Percentiles rank a stretch among this genome's conserved stretches.
phyloP scores from a whole-genome alignment of 2,888 invertebrate genomes.

The Tinea semifulvella region DNA sequence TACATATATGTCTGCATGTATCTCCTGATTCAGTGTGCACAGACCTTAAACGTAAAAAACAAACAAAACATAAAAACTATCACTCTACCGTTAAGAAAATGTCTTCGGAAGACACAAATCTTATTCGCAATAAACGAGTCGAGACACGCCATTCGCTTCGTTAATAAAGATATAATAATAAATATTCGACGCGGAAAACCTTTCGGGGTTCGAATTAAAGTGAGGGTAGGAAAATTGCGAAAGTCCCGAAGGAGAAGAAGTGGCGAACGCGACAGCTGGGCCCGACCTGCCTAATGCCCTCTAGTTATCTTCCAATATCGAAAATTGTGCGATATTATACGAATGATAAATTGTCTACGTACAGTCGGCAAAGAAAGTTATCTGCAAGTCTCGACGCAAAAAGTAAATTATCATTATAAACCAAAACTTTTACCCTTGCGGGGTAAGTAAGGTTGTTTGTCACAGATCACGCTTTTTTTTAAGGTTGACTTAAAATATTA shows the following conservation, averaged over 20 bases:
- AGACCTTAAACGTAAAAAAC: constrained; percentile 34
- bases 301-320: constrained; percentile 45
- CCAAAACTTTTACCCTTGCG: too few relatives aligned
- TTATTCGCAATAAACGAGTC: constrained; percentile 47
- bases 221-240: constrained; percentile 63
- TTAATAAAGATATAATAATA: constrained; percentile 66
- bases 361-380: too few relatives aligned
- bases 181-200: constrained; percentile 53
- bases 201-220: constrained; percentile 60
- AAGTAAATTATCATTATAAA: too few relatives aligned
- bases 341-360: too few relatives aligned
- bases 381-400: too few relatives aligned
- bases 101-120: constrained; percentile 33
- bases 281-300: constrained; percentile 43
- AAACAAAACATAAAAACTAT: constrained; percentile 43
- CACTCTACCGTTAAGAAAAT: constrained; percentile 27
- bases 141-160: constrained; percentile 37
- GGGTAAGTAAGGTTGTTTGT: too few relatives aligned
- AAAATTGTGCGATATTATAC: constrained; percentile 11
- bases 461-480: too few relatives aligned
- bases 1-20: too few relatives aligned
- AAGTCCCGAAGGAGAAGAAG: constrained; percentile 49
- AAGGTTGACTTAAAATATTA: too few relatives aligned
- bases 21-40: too few relatives aligned
- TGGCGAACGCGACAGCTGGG: constrained; percentile 51